These are phyloP conservation scores for Ormyrus pomaceus DNA, from an alignment of 2,888 invertebrate genomes.

Conservation along the genomic window DNA sequence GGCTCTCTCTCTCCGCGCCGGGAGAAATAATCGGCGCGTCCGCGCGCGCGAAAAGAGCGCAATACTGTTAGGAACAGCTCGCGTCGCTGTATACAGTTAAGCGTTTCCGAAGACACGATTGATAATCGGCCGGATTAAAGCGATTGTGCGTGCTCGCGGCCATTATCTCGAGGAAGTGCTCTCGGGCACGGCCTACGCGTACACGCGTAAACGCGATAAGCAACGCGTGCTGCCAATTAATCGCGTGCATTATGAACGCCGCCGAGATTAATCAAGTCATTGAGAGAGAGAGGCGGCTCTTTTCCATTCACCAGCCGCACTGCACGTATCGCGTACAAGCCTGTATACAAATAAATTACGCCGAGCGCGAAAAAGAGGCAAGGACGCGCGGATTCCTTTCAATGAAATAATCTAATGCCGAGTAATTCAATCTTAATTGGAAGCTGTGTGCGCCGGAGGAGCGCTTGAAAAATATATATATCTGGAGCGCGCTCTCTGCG, in stretches of 20 bases:
- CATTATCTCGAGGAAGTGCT: conserved; percentile 44
- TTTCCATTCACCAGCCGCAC: conserved; percentile 11
- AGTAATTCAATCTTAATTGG: conserved; percentile 43
- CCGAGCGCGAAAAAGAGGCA: neutral
- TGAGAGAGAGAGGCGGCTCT: conserved; percentile 18
- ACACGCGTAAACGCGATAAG: conserved; percentile 49
- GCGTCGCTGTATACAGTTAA: conserved; percentile 31
- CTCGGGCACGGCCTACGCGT: conserved; percentile 2
- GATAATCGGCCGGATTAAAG: conserved; percentile 53
- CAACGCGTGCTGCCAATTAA: conserved; percentile 73
- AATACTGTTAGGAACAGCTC: conserved; percentile 26
- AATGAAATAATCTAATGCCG: neutral
- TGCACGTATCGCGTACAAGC: neutral
- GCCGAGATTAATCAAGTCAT: conserved; percentile 69
- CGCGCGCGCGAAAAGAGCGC: neutral
- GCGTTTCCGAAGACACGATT: conserved; percentile 49
- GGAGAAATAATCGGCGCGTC: conserved; percentile 11
- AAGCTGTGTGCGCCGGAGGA: neutral
- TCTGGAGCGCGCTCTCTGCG: neutral
- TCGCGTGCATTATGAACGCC: conserved; percentile 59
- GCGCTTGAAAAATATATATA: neutral
- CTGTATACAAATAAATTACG: conserved; percentile 41
- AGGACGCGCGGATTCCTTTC: neutral
- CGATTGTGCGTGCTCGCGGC: conserved; percentile 21
- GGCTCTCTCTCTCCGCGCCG: too few relatives aligned